Evolutionary conservation across 2,113 vertebrate genomes (phyloP).

Genomic region (Coptodon bakossiorum): DNA sequence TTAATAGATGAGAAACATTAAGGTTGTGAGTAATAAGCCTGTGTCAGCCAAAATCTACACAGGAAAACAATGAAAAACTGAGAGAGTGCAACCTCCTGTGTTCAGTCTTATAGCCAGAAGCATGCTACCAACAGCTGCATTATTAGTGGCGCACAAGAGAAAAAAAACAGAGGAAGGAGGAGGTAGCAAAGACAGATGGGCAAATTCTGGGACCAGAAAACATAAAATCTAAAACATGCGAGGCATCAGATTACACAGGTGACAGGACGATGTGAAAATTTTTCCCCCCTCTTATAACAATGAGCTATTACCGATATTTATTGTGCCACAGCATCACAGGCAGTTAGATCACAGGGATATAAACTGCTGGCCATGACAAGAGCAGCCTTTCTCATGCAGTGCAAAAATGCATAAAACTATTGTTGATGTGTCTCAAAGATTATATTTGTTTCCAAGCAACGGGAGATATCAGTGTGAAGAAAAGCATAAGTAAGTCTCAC

Average conservation of each 20-base stretch:
- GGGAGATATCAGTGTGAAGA: constrained; percentile 20
- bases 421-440: constrained; percentile 26
- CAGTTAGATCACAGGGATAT: constrained; percentile 47
- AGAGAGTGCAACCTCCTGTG: background rate
- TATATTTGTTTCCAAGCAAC: constrained; percentile 24
- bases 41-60: background rate
- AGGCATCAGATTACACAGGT: constrained; percentile 11
- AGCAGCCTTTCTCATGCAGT: constrained; percentile 34
- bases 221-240: background rate
- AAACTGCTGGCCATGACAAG: constrained; percentile 30
- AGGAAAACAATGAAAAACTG: background rate
- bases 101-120: background rate
- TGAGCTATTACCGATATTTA: constrained; percentile 29
- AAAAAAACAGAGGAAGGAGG: background rate
- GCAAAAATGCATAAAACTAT: constrained; percentile 35
- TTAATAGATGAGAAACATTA: constrained; percentile 28
- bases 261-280: constrained; percentile 32
- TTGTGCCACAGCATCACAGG: constrained; percentile 20
- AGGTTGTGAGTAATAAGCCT: background rate
- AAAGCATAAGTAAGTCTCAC: background rate
- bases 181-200: background rate
- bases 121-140: constrained; percentile 3
- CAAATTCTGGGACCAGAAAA: constrained; percentile 4
- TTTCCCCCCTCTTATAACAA: constrained; percentile 19
- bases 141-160: background rate